phyloP scores from a whole-genome alignment of 2,113 vertebrate genomes.

The Scophthalmus maximus region DNA sequence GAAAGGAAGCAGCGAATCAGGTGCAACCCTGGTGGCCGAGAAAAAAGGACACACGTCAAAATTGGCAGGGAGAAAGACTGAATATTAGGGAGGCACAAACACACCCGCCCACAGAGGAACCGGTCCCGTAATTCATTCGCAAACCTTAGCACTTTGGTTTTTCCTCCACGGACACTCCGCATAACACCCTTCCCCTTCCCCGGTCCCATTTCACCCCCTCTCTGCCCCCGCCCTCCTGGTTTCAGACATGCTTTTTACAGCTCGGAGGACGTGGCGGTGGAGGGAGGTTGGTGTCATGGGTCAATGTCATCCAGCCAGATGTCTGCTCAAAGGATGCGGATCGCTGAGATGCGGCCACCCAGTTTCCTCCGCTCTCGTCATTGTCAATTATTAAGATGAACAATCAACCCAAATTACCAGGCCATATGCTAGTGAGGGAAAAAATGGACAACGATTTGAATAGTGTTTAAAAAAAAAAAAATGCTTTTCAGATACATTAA shows the following conservation, averaged over 20 bases:
- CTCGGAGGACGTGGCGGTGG: conserved; percentile 71
- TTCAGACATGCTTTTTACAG: conserved; percentile 84
- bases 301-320: conserved; percentile 76
- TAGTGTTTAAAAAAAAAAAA: too few species aligned
- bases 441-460: background rate
- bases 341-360: conserved; percentile 36
- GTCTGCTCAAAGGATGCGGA: conserved; percentile 40
- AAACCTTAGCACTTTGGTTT: conserved; percentile 64
- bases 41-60: conserved; percentile 24
- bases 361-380: background rate
- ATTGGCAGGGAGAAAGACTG: background rate
- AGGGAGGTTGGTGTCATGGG: conserved; percentile 76
- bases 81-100: conserved; percentile 4
- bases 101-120: conserved; percentile 26
- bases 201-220: conserved; percentile 53
- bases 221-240: conserved; percentile 49
- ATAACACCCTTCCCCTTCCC: conserved; percentile 64
- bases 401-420: background rate
- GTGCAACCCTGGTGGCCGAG: conserved; percentile 15
- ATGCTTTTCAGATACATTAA: too few species aligned
- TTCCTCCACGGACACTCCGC: conserved; percentile 69
- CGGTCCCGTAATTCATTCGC: conserved; percentile 43
- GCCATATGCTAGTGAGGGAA: background rate
- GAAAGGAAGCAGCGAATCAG: conserved; percentile 14
- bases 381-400: background rate